Evolutionary conservation across 2,113 vertebrate species (phyloP).

Genomic region (Orycteropus afer): DNA sequence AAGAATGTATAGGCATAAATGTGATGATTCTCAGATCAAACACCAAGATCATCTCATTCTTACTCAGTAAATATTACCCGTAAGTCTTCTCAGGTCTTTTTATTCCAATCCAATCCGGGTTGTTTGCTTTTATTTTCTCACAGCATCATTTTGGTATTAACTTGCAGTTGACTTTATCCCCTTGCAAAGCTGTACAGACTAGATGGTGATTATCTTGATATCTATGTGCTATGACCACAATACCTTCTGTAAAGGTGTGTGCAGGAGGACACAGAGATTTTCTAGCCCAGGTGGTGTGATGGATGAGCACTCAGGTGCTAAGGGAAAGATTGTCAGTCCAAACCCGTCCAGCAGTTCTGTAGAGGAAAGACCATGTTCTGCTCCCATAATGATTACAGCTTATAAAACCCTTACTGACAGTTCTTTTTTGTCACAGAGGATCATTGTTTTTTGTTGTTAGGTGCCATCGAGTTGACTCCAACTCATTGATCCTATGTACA

Average conservation of each 20-base stretch:
- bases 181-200: background rate
- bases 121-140: background rate
- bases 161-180: background rate
- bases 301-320: no score
- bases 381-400: no score
- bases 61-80: background rate
- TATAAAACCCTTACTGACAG: no score
- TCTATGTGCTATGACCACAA: background rate
- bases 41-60: background rate
- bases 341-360: no score
- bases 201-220: background rate
- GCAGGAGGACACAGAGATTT: fast-evolving
- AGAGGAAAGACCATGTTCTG: no score
- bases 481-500: background rate
- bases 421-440: no score
- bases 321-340: no score
- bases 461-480: no score
- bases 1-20: background rate
- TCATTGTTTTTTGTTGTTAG: no score
- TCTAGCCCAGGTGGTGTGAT: no score
- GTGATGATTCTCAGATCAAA: background rate
- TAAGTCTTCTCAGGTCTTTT: background rate
- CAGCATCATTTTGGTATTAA: background rate
- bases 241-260: background rate
- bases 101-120: background rate